Conservation (phyloP, 2,888 invertebrate genomes). For the Nebria brevicollis region DNA sequence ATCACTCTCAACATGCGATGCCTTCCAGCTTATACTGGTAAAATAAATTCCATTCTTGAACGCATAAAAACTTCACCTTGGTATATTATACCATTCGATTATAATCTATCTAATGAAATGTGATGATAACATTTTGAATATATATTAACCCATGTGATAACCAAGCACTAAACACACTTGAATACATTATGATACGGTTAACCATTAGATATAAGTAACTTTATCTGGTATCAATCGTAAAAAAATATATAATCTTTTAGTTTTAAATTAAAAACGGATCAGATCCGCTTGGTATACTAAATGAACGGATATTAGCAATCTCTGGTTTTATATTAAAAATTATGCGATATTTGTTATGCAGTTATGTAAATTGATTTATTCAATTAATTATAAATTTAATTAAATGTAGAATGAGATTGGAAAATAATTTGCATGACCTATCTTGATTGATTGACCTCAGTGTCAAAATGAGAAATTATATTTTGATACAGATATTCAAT, state of each 20-base stretch:
- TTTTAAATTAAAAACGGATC: background rate
- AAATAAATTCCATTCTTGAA: background rate
- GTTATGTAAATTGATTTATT: background rate
- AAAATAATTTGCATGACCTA: too few relatives aligned
- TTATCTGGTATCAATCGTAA: background rate
- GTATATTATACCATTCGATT: slow-evolving; percentile 16
- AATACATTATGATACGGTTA: slow-evolving; percentile 3
- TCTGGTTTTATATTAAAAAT: background rate
- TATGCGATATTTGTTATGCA: background rate
- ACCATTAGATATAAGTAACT: background rate
- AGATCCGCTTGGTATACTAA: background rate
- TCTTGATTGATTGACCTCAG: too few relatives aligned
- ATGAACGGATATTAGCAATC: background rate
- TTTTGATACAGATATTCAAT: too few relatives aligned
- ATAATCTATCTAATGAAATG: slow-evolving; percentile 26
- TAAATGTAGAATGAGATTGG: background rate
- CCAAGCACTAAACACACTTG: background rate
- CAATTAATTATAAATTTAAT: background rate
- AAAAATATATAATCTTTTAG: background rate
- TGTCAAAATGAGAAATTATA: too few relatives aligned
- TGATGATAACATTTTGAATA: slow-evolving; percentile 20
- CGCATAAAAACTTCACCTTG: slow-evolving; percentile 12
- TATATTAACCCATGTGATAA: slow-evolving; percentile 16
- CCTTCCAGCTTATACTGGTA: background rate
- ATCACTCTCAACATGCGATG: slow-evolving; percentile 18